These are phyloP conservation scores for Catharus minimus DNA, from an alignment of 2,113 vertebrate species.

Conservation along the genomic window DNA sequence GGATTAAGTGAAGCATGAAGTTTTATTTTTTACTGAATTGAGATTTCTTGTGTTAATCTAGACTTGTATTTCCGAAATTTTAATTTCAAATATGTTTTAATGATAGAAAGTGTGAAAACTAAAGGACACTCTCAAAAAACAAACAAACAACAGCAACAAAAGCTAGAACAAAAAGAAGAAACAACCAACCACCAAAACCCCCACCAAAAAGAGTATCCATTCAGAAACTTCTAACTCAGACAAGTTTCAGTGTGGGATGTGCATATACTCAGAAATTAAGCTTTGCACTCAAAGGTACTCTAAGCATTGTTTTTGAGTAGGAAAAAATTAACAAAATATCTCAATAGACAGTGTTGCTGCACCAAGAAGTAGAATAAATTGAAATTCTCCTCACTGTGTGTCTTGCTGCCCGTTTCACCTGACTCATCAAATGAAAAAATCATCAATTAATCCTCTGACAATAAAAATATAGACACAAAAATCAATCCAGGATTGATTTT, in stretches of 20 bases:
- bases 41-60: background rate
- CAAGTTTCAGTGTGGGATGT: background rate
- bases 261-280: background rate
- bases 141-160: background rate
- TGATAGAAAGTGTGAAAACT: background rate
- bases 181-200: background rate
- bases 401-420: constrained; percentile 73
- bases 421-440: constrained; percentile 91
- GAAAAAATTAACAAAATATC: constrained; percentile 53
- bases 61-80: background rate
- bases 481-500: constrained; percentile 87
- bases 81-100: background rate
- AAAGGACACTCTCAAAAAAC: fast-evolving
- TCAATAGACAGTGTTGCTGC: constrained; percentile 62
- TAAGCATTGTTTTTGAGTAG: constrained; percentile 13
- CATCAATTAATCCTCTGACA: constrained; percentile 90
- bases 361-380: constrained; percentile 73
- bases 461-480: constrained; percentile 85
- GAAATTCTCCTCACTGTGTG: constrained; percentile 81
- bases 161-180: background rate
- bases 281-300: background rate
- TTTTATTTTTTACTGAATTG: background rate
- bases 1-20: background rate
- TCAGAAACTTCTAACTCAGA: background rate
- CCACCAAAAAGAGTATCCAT: background rate